Base-by-base conservation (phyloP, 2,113 vertebrate genomes). In the Prochilodus magdalenae region DNA sequence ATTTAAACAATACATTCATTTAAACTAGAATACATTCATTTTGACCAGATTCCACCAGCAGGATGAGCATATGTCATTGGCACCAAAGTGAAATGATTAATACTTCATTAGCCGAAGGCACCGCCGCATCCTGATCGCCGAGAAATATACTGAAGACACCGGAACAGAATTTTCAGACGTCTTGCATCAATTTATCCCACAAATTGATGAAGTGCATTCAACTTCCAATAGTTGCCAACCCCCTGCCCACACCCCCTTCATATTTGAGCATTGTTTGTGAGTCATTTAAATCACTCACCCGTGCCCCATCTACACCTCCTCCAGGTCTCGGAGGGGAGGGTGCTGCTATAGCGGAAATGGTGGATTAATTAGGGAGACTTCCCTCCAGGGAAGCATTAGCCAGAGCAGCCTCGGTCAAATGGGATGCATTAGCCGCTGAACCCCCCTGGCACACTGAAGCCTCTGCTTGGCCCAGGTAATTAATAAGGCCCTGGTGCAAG, bases 351-450 rank as follows among this genome's bases (percentile, higher is more conserved):
- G 95, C 94, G 95, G 95, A 96, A 96, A 94, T 94, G 91, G 94
- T 96, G 95, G 96, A 97, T 97, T 98, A 96, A 98, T 98, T 98
- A 97, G 95, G 94, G 93, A 88, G n/a, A 83, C 87, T 73, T 75
- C 84, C 96, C 96, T 95, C 95, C 60, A 91, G 91, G 95, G 96
- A 95, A 93, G 90, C 93, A 94, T 94, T 95, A 94, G 94, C 80
- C 93, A 94, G 95, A 93, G 89, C 80, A 93, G 93, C 86, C 92
- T 85, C 90, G 86, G 94, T 95, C 93, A 91, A 94, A 93, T 84
- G 92, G 92, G 88, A 92, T 87, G 81, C 89, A 92, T 94, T 93
- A 94, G 93, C 90, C 83, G 53, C 88, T 86, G 86, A 90, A 87
- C 87, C 87, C 66, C 88, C 91, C 84, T 90, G 94, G 94, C 93